Percentiles rank a stretch among this genome's conserved stretches.
phyloP scores from a whole-genome alignment of 1,140 invertebrate species.

The Brachionus rotundiformis region DNA sequence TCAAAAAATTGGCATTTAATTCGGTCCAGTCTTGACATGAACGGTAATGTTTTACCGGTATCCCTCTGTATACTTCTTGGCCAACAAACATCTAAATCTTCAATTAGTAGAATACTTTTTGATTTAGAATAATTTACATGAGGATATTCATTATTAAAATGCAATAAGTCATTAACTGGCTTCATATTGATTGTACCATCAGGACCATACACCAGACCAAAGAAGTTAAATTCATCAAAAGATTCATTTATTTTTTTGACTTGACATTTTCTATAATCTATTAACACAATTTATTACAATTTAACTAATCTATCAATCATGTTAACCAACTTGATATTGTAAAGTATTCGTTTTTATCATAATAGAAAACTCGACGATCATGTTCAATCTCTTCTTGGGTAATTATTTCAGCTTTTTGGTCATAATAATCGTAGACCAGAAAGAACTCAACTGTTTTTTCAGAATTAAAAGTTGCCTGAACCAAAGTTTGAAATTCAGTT shows the following conservation, averaged over 20 bases:
- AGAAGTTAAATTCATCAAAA: slow-evolving; percentile 43
- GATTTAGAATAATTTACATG: not conserved
- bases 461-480: slow-evolving; percentile 6
- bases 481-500: slow-evolving; percentile 43
- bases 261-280: slow-evolving; percentile 26
- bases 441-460: slow-evolving; percentile 27
- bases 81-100: slow-evolving; percentile 3
- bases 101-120: not conserved
- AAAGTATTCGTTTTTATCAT: slow-evolving; percentile 49
- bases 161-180: slow-evolving; percentile 20
- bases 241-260: slow-evolving; percentile 49
- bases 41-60: slow-evolving; percentile 37
- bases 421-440: slow-evolving; percentile 27
- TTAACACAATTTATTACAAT: not conserved
- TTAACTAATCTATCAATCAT: not conserved
- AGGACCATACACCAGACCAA: not conserved
- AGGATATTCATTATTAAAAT: slow-evolving; percentile 48
- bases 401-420: slow-evolving; percentile 50
- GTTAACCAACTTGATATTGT: slow-evolving; percentile 12
- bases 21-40: slow-evolving; percentile 40
- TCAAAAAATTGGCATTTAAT: slow-evolving; percentile 36
- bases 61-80: slow-evolving; percentile 14
- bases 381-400: not conserved
- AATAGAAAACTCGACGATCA: slow-evolving; percentile 32
- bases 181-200: slow-evolving; percentile 37